Evolutionary conservation across 2,113 vertebrate species (phyloP), one percentile per base, ranked within the genome.

Genomic region (Grammomys dolichurus): DNA sequence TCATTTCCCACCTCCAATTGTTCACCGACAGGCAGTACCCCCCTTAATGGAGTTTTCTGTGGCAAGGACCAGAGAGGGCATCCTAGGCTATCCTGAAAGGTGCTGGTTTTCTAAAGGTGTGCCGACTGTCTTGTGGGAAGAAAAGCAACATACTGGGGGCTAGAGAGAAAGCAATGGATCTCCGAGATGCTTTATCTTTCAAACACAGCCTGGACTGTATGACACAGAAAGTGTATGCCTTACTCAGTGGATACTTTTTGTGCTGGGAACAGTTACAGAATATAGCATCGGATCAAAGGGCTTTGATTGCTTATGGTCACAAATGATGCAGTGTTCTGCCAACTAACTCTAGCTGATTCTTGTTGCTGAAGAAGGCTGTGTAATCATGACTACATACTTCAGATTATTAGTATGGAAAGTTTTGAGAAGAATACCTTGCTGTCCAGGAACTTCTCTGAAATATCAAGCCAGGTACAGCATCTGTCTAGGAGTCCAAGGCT

Each of bases 341-440:
- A 73, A 48, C 67, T 70, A 43, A 9, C 80, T 40, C n/a, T 11
- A 84, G 81, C 24, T 63, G 43, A 63, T 19, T 46, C 65, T 0
- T 60, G 33, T 51, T 82, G 31, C 58, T n/a, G 69, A 60, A 31
- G 13, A 54, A 87, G 54, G 87, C 28, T 43, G 7, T 65, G 63
- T 12, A 65, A 63, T 69, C 0, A 4, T 13, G 3, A 10, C 40
- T 69, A 2, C 43, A 19, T 13, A 67, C 14, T 92, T 77, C 58
- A 58, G 28, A 63, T 91, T 75, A 77, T 63, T 46, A 46, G 58
- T n/a, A 12, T 1, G 1, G 36, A 11, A 77, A 48, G 11, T 77
- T 77, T 77, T 7, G 17, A 76, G 56, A 20, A 96, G 60, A 92
- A 94, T 63, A 82, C 0, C 24, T 89, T 93, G 58, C 17, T 95